These are phyloP conservation scores for Manacus vitellinus DNA, from an alignment of 2,113 vertebrate species.

Conservation along the genomic window DNA sequence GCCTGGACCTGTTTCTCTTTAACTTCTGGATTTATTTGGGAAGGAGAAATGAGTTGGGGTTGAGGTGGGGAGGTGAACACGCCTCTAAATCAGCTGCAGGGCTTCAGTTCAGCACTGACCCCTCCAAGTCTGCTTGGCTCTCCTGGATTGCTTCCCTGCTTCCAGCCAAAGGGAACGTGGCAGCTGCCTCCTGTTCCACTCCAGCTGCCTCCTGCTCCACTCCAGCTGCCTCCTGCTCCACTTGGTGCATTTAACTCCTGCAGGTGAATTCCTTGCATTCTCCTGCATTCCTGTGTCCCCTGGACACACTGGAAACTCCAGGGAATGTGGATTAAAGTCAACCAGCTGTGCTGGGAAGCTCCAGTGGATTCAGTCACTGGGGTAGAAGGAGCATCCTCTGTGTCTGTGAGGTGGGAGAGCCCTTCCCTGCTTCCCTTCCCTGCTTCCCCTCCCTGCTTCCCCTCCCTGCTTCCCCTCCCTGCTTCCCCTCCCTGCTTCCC, in stretches of 20 bases:
- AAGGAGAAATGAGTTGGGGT: not conserved
- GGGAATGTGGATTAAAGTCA: not conserved
- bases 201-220: not conserved
- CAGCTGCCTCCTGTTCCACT: not conserved
- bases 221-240: not conserved
- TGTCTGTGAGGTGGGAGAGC: not conserved
- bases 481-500: not conserved
- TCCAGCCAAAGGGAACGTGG: not conserved
- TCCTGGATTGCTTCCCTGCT: not conserved
- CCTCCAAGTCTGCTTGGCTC: not conserved
- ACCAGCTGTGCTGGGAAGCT: not conserved
- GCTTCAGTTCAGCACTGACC: not conserved
- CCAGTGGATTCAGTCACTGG: accelerated
- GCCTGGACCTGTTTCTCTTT: not conserved
- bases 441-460: not conserved
- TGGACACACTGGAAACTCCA: accelerated
- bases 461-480: too few relatives aligned
- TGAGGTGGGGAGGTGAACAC: not conserved
- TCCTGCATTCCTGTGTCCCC: not conserved
- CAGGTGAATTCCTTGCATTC: not conserved
- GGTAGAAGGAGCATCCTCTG: not conserved
- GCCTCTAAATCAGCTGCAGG: not conserved
- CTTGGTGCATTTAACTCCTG: not conserved
- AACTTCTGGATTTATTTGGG: not conserved
- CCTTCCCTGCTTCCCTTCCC: not conserved